Base-by-base conservation (phyloP, 2,113 vertebrate genomes). In the Bubalus kerabau region DNA sequence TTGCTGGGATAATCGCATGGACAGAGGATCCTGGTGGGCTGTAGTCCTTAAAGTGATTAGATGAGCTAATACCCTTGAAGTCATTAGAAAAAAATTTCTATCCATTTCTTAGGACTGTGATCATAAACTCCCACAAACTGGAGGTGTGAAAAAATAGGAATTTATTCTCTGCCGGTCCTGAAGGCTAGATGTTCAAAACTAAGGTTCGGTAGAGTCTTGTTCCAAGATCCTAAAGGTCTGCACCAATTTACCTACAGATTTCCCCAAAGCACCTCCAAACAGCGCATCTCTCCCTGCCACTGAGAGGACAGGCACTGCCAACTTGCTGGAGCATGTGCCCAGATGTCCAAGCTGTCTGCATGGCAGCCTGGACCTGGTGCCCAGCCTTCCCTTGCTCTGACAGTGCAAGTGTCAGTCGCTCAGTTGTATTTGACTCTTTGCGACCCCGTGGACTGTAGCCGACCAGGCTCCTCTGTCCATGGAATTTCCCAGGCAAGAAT, bases 281-380 rank as follows among this genome's bases (percentile, higher is more conserved):
- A 81, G 67, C 5, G 0, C 32, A 9, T 16, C 43, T 43, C 36
- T 80, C 3, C 71, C 32, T 74, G 43, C 17, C 3, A 4, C 6
- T n/a, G 60, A 9, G 1, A 17, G 11, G 7, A 57, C 10, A 17
- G 7, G 21, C 30, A 6, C 13, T 24, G 3, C 2, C 7, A 40
- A 15, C 57, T 28, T 76, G 46, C 28, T 24, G 28, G 28, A 2
- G 40, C 1, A 0, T 0, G 3, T 32, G 85, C 3, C 17, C 24
- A 21, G 7, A 43, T 12, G 21, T n/a, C 57, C 19, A 23, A 3
- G 36, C 12, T 7, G 48, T 90, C 54, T 19, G 5, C 3, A 6
- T 15, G 21, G 59, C 36, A 62, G 46, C 7, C 67, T 54, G 76
- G 64, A 40, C 13, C 74, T 17, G 28, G 2, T n/a, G 26, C 50